These are phyloP conservation scores for Limnephilus marmoratus DNA, from an alignment of 2,888 invertebrate genomes.

Conservation along the genomic window DNA sequence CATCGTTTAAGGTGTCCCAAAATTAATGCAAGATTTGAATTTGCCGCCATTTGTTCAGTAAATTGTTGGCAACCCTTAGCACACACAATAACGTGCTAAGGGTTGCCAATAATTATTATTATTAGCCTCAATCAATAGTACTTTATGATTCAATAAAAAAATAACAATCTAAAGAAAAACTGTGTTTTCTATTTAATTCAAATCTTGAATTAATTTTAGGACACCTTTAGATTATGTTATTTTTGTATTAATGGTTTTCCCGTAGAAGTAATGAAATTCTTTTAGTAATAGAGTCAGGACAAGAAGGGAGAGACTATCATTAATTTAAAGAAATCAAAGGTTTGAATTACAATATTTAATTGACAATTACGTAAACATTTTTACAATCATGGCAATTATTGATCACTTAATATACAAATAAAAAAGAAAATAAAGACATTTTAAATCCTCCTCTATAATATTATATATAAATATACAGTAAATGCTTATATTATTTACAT, in stretches of 20 bases:
- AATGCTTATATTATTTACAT: slow-evolving; percentile 57
- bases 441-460: slow-evolving; percentile 44
- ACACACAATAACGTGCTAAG: too few relatives aligned
- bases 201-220: too few relatives aligned
- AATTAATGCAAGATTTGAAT: too few relatives aligned
- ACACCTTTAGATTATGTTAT: not conserved
- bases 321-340: slow-evolving; percentile 3
- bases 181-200: too few relatives aligned
- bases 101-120: too few relatives aligned
- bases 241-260: not conserved
- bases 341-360: slow-evolving; percentile 51
- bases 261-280: not conserved
- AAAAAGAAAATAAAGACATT: slow-evolving; percentile 55
- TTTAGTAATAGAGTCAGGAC: not conserved
- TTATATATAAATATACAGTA: slow-evolving; percentile 37
- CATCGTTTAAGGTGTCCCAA: not conserved
- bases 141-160: too few relatives aligned
- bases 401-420: slow-evolving; percentile 56
- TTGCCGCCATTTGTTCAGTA: too few relatives aligned
- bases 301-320: not conserved
- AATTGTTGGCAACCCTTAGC: too few relatives aligned
- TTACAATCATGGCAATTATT: slow-evolving; percentile 58
- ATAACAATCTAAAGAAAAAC: too few relatives aligned
- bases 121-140: too few relatives aligned
- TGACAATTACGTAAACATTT: slow-evolving; percentile 57